Conservation (phyloP, 2,113 vertebrate genomes). For the Circaetus gallicus region DNA sequence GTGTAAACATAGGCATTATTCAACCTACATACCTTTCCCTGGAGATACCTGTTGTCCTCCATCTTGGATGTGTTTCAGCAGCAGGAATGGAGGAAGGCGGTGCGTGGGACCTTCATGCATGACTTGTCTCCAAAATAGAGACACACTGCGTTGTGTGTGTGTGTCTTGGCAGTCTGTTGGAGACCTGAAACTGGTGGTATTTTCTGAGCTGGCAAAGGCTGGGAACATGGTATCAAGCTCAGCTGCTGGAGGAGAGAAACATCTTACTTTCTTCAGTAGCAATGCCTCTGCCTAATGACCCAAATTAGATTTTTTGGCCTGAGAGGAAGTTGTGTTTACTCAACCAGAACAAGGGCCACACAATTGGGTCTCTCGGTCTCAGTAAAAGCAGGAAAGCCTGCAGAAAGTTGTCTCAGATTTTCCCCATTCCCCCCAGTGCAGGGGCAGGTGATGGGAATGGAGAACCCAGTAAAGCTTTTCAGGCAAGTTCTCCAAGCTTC, state of each 20-base stretch:
- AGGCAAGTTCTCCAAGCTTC: not conserved
- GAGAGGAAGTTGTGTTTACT: not conserved
- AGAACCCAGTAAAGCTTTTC: not conserved
- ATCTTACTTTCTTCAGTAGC: not conserved
- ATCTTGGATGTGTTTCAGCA: not conserved
- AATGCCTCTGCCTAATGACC: not conserved
- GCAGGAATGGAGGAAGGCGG: not conserved
- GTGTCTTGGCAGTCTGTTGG: not conserved
- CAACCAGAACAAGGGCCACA: not conserved
- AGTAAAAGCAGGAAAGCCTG: not conserved
- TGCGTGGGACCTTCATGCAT: not conserved
- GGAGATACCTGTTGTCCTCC: not conserved
- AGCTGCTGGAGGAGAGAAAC: not conserved
- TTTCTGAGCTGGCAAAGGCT: not conserved
- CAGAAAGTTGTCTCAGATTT: not conserved
- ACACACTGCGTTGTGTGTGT: too few relatives aligned
- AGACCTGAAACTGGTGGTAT: not conserved
- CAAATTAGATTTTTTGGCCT: not conserved
- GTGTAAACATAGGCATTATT: not conserved
- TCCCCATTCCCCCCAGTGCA: not conserved
- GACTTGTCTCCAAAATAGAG: not conserved
- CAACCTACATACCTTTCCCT: not conserved
- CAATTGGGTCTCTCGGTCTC: fast-evolving
- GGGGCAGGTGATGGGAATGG: not conserved
- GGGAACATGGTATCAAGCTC: not conserved